Evolutionary conservation across 2,113 vertebrate genomes (phyloP).

Genomic region (Alethe diademata): DNA sequence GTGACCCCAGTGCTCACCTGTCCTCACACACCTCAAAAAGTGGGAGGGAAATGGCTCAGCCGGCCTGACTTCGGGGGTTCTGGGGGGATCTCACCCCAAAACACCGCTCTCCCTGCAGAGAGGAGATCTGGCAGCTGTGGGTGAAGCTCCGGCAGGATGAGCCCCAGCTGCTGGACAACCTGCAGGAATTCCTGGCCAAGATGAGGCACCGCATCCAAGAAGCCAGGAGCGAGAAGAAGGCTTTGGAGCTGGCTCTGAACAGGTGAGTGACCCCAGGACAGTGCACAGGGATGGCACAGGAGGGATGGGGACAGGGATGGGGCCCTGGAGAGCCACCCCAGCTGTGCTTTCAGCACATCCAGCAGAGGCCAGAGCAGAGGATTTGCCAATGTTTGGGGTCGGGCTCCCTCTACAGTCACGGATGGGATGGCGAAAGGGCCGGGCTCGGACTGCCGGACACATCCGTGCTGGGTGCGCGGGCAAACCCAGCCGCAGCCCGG

Average conservation of each 20-base stretch:
- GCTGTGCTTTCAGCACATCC: background rate
- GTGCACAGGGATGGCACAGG: fast-evolving
- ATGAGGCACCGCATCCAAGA: constrained; percentile 71
- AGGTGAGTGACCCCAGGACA: constrained; percentile 53
- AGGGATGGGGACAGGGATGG: background rate
- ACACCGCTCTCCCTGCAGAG: constrained; percentile 16
- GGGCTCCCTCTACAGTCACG: constrained; percentile 15
- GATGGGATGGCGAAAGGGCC: background rate
- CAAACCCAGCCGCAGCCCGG: background rate
- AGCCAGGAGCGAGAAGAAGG: constrained; percentile 46
- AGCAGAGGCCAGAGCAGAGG: background rate
- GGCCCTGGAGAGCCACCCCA: background rate
- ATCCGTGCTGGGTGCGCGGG: background rate
- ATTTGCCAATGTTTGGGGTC: background rate
- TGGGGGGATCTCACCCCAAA: background rate
- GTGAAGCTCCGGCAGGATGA: constrained; percentile 69
- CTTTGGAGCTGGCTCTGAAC: constrained; percentile 65
- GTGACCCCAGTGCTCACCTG: background rate
- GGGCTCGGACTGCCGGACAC: background rate
- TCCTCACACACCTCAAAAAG: fast-evolving
- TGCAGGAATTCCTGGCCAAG: constrained; percentile 74
- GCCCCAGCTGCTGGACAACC: constrained; percentile 67
- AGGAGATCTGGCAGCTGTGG: constrained; percentile 79
- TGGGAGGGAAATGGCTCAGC: background rate
- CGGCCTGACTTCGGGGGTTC: fast-evolving